Evolutionary conservation across 37 sponge, comb jelly and placozoan species (phyloP).

Genomic region (Crambe crambe): DNA sequence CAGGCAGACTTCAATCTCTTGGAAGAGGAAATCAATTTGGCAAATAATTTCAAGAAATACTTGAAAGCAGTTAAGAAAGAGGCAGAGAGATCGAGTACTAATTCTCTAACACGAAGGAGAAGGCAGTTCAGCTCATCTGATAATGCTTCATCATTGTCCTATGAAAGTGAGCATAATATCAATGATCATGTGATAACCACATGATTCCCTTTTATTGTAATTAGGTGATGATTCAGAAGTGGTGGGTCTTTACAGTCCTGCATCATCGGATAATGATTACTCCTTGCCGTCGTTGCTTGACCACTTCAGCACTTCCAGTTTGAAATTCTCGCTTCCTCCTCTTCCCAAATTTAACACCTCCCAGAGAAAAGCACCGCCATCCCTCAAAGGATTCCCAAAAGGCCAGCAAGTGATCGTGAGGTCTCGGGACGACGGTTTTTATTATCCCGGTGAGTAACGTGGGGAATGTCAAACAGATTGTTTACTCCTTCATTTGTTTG

Average conservation of each 20-base stretch:
- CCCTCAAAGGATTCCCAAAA: neutral
- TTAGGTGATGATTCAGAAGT: neutral
- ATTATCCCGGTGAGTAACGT: constrained; percentile 54
- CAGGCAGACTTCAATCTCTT: constrained; percentile 45
- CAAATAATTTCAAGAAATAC: constrained; percentile 18
- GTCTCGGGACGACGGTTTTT: constrained; percentile 60
- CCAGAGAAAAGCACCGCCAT: neutral
- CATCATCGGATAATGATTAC: neutral
- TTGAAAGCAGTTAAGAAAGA: constrained; percentile 22
- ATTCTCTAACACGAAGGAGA: neutral
- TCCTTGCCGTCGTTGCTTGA: neutral
- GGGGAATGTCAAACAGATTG: neutral
- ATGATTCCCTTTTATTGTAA: too few species aligned
- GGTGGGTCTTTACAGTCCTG: neutral
- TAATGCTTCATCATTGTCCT: neutral
- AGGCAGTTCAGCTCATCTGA: neutral
- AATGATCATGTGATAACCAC: too few species aligned
- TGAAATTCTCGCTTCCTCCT: constrained; percentile 4
- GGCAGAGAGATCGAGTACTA: neutral
- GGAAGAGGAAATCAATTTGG: constrained; percentile 53
- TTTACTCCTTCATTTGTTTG: neutral
- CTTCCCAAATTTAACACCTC: neutral
- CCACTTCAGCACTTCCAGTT: constrained; percentile 3
- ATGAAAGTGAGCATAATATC: neutral
- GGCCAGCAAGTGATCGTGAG: constrained; percentile 41